Conservation (phyloP, 1,140 invertebrate genomes). For the Aleiodes sp. region DNA sequence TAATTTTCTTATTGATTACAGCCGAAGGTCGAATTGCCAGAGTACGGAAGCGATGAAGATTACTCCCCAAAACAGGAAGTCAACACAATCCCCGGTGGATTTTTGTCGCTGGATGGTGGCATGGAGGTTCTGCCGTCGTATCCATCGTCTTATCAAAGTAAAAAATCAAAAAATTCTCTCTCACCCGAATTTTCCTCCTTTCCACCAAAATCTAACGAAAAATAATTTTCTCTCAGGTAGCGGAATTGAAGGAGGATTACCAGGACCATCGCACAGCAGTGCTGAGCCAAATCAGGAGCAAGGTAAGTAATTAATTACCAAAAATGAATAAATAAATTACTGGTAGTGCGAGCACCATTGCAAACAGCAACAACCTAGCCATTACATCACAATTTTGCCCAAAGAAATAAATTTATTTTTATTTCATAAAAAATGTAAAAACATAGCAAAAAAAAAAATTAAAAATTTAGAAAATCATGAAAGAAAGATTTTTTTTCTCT, state of each 20-base stretch:
- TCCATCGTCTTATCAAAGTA: constrained; percentile 62
- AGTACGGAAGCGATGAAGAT: constrained; percentile 70
- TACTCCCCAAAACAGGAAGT: constrained; percentile 62
- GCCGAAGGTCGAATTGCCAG: constrained; percentile 70
- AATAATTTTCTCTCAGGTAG: constrained; percentile 47
- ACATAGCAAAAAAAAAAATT: constrained; percentile 54
- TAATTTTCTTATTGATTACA: constrained; percentile 44
- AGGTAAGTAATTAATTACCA: constrained; percentile 56
- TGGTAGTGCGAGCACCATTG: constrained; percentile 67
- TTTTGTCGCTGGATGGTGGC: constrained; percentile 63
- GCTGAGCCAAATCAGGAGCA: constrained; percentile 62
- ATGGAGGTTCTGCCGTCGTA: constrained; percentile 64
- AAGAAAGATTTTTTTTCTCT: constrained; percentile 23
- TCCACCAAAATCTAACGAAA: constrained; percentile 9
- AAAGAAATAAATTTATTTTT: constrained; percentile 23
- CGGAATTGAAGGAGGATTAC: constrained; percentile 61
- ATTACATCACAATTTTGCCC: constrained; percentile 59
- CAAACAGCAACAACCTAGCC: constrained; percentile 68
- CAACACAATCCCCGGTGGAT: constrained; percentile 61
- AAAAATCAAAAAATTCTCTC: constrained; percentile 18
- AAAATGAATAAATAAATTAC: constrained; percentile 43
- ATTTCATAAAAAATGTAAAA: background rate
- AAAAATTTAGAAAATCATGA: constrained; percentile 55
- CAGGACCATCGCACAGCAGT: constrained; percentile 61
- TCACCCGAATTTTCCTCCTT: constrained; percentile 12